Evolutionary conservation across 2,888 invertebrate species (phyloP).

Genomic region (Torymus aiolomorphi): DNA sequence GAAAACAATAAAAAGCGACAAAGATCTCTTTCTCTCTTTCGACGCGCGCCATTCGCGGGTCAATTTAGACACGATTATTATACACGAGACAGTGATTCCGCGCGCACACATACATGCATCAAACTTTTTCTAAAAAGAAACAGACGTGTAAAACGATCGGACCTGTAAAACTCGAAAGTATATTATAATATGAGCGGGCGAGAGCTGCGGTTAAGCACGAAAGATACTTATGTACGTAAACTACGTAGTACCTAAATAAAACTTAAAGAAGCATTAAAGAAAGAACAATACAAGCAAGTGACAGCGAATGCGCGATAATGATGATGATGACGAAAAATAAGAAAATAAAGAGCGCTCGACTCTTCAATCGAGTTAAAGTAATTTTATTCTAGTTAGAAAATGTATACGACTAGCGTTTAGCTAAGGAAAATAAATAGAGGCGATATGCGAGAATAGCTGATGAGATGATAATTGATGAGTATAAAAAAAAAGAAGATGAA

Average conservation of each 20-base stretch:
- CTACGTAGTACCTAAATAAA: conserved; percentile 58
- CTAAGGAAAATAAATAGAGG: conserved; percentile 67
- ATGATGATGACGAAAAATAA: conserved; percentile 17
- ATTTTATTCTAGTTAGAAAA: conserved; percentile 75
- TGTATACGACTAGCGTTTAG: conserved; percentile 75
- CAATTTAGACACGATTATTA: conserved; percentile 36
- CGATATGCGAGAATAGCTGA: conserved; percentile 49
- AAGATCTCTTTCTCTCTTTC: conserved; percentile 54
- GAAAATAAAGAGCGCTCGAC: conserved; percentile 52
- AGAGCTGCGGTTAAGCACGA: conserved; percentile 46
- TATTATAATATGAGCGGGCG: conserved; percentile 15
- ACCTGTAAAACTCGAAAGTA: conserved; percentile 29
- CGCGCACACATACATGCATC: conserved; percentile 14
- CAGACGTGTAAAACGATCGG: conserved; percentile 9
- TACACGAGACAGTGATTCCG: conserved; percentile 21
- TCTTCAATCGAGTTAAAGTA: conserved; percentile 60
- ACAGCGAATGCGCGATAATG: conserved; percentile 38
- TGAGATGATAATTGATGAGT: conserved; percentile 38
- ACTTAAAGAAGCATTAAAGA: conserved; percentile 55
- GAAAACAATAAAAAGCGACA: conserved; percentile 34
- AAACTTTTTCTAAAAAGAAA: conserved; percentile 8
- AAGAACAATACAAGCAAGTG: conserved; percentile 45
- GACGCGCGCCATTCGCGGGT: conserved; percentile 39
- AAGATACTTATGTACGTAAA: conserved; percentile 58
- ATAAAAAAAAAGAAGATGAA: conserved; percentile 52